Conservation (phyloP, 2,113 vertebrate genomes). For the Ranitomeya imitator region DNA sequence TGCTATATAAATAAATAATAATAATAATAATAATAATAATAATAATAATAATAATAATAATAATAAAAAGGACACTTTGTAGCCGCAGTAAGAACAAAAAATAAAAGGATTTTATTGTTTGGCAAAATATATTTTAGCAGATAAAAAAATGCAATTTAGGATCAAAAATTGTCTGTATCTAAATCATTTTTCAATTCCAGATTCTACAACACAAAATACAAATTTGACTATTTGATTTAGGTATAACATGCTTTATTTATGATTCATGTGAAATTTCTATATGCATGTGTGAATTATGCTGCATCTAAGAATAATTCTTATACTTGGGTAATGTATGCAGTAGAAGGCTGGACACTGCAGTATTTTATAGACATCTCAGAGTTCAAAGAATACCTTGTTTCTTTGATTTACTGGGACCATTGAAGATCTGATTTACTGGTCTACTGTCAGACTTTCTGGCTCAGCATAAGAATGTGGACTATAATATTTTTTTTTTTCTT, state of each 20-base stretch:
- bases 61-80: neutral
- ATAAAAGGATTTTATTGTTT: neutral
- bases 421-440: conserved; percentile 39
- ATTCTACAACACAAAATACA: neutral
- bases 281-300: conserved; percentile 5
- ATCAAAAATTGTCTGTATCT: neutral
- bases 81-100: neutral
- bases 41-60: too few relatives aligned
- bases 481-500: conserved; percentile 11
- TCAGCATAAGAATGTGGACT: neutral
- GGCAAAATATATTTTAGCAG: neutral
- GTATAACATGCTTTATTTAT: conserved; percentile 18
- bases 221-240: conserved; percentile 14
- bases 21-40: too few relatives aligned
- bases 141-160: neutral
- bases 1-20: too few relatives aligned
- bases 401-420: conserved; percentile 30
- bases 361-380: neutral
- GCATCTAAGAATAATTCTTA: conserved; percentile 15
- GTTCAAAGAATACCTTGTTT: conserved; percentile 2
- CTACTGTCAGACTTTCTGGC: conserved; percentile 2
- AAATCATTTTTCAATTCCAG: conserved; percentile 13
- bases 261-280: neutral
- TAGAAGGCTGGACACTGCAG: neutral
- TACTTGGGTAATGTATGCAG: conserved; percentile 41